Base-by-base conservation (phyloP, 2,888 invertebrate genomes). In the Alsophila aescularia region DNA sequence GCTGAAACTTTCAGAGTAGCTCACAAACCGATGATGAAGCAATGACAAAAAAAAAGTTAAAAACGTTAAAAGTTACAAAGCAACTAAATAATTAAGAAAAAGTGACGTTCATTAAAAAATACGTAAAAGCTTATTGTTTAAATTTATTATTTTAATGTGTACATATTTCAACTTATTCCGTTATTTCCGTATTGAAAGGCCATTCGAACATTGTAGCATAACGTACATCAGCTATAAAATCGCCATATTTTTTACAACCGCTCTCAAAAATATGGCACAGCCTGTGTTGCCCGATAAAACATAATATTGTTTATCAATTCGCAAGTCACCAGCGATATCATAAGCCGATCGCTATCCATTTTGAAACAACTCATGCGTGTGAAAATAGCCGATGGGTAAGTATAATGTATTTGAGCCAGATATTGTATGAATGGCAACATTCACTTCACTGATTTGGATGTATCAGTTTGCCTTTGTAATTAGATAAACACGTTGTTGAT, bases 261-360 rank as follows among this genome's bases (percentile, higher is more conserved):
- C 39, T 43, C 39, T 43, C 43, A 54, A 54, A 52, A 32, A 49
- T 54, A 43, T 43, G 43, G 34, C 39, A 9, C 43, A 39, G 43
- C 35, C 45, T 12, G 41, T 45, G 45, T 45, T 29, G 29, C 15
- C 15, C 16, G 31, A 42, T 43, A 34, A 39, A 34, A 32, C 14
- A 31, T 43, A 36, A 39, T 43, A 54, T 42, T 43, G 32, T 27
- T 37, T 42, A 43, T 47, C 35, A 29, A 52, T 41, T 36, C 37
- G 16, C 51, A 44, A 43, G 41, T 44, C 44, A 37, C 51, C 24
- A 27, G 52, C 37, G 36, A 42, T 37, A 50, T 44, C 41, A 39
- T 45, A 52, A 59, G 59, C 52, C 39, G 48, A 55, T 45, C 18
- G 54, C 15, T 31, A 54, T 53, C 50, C 45, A 29, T 43, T 58